Conservation (phyloP, 2,888 invertebrate genomes). For the Sarcophaga variegata region DNA sequence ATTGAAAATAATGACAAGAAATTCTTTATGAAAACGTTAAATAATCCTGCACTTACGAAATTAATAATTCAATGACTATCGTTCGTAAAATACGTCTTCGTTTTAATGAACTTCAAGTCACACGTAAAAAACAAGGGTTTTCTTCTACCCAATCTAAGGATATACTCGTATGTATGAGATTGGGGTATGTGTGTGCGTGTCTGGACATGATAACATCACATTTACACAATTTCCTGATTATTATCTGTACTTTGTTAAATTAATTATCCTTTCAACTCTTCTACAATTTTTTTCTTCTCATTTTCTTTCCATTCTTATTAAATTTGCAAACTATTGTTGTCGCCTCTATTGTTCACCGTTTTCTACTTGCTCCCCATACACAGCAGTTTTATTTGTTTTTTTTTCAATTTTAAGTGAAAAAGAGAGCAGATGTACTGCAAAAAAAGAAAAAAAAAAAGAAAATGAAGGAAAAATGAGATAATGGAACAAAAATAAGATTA, state of each 20-base stretch:
- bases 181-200: neutral
- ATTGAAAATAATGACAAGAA: neutral
- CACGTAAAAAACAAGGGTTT: neutral
- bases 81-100: neutral
- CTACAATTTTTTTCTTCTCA: neutral
- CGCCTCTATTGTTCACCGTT: constrained; percentile 3
- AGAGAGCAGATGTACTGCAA: neutral
- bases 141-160: too few relatives aligned
- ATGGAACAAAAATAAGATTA: neutral
- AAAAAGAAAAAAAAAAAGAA: neutral
- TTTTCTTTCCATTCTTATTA: neutral
- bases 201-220: constrained; percentile 3
- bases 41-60: neutral
- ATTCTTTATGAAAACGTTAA: neutral
- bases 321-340: constrained; percentile 26
- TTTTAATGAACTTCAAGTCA: neutral
- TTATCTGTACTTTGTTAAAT: constrained; percentile 9
- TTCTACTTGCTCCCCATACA: neutral
- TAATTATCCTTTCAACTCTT: constrained; percentile 31
- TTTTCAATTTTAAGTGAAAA: neutral
- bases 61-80: neutral
- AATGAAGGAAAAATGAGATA: neutral
- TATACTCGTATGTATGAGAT: too few relatives aligned
- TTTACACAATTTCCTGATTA: neutral
- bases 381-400: neutral